Percentiles rank a stretch among this genome's conserved stretches.
phyloP scores from a whole-genome alignment of 2,113 vertebrate species.

The Piliocolobus tephrosceles region DNA sequence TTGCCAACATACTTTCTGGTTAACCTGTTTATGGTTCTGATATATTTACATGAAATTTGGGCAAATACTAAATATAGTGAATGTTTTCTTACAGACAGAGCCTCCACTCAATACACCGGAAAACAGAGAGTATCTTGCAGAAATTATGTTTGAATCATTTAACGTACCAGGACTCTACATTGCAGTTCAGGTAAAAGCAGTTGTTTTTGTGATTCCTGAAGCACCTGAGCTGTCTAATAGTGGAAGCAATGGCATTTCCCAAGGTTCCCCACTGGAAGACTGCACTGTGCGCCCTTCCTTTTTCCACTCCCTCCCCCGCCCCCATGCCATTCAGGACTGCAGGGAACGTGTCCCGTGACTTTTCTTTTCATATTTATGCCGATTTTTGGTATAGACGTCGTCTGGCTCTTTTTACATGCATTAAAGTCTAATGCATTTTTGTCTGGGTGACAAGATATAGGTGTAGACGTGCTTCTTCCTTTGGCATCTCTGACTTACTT shows the following conservation, averaged over 20 bases:
- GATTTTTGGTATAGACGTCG: neutral
- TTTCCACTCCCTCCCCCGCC: neutral
- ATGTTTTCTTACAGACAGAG: slow-evolving; percentile 86
- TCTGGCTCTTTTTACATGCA: neutral
- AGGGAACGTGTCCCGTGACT: neutral
- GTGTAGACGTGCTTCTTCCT: neutral
- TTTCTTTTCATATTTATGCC: neutral
- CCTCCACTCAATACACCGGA: slow-evolving; percentile 93
- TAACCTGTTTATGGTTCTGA: neutral
- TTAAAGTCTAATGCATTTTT: neutral
- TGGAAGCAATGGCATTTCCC: neutral
- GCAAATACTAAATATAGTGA: neutral
- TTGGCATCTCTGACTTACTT: neutral
- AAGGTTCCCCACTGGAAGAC: neutral
- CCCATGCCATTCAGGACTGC: too few species aligned
- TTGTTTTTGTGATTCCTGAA: neutral
- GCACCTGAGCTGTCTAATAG: neutral
- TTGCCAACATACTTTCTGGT: neutral
- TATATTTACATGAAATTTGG: neutral
- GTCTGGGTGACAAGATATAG: neutral
- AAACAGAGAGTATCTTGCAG: slow-evolving; percentile 94
- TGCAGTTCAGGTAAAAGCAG: slow-evolving; percentile 90
- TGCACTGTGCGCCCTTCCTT: neutral
- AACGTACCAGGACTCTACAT: slow-evolving; percentile 94
- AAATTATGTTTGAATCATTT: slow-evolving; percentile 95